Evolutionary conservation across 2,797 vertebrate species (phyloP).

Genomic region (Sardinella longiceps): DNA sequence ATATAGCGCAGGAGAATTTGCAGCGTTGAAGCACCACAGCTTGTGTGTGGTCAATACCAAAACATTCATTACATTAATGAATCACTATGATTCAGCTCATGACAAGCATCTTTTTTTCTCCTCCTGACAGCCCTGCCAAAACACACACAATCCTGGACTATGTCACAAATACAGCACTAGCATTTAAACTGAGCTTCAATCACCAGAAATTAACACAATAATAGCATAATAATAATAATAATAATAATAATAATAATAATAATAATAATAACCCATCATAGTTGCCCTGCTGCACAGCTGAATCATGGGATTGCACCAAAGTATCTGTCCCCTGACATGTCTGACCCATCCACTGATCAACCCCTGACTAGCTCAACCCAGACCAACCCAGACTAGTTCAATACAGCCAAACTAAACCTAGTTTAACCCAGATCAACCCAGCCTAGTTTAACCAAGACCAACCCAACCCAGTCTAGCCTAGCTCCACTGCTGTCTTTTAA

Average conservation of each 20-base stretch:
- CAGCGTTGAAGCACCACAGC: background rate
- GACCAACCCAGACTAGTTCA: background rate
- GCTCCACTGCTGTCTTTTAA: slow-evolving; percentile 5
- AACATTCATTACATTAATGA: slow-evolving; percentile 18
- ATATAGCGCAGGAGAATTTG: slow-evolving; percentile 7
- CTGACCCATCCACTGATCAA: background rate
- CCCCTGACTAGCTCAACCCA: background rate
- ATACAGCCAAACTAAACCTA: too few species aligned
- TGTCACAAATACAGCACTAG: background rate
- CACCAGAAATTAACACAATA: too few species aligned
- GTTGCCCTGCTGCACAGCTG: background rate
- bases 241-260: too few species aligned
- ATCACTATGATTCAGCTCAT: slow-evolving; percentile 12
- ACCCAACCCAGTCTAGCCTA: background rate
- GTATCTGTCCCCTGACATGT: background rate
- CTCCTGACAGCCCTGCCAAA: background rate
- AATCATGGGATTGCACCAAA: slow-evolving; percentile 1
- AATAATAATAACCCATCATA: background rate
- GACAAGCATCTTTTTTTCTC: background rate
- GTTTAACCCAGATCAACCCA: background rate
- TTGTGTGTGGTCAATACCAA: slow-evolving; percentile 10
- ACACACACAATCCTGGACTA: background rate
- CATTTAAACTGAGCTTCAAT: background rate
- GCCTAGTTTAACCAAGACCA: background rate
- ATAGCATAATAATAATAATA: too few species aligned